A percentile compares a stretch with the other conserved stretches of the same genome.
Evolutionary conservation across 2,113 vertebrate genomes (phyloP).

Genomic region (Eulemur rufifrons): DNA sequence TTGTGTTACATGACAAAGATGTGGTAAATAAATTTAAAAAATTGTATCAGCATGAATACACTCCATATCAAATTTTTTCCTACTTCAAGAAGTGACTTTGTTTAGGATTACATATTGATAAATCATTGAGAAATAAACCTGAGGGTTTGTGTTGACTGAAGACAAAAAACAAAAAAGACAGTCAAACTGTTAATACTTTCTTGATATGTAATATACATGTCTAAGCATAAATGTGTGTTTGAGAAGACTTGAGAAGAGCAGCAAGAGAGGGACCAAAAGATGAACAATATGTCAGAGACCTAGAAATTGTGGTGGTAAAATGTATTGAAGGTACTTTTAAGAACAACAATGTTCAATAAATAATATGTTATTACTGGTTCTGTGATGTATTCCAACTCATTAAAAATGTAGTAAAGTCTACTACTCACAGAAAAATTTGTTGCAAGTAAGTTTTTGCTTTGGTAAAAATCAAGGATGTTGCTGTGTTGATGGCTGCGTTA

Average conservation of each 20-base stretch:
- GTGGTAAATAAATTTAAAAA: not conserved
- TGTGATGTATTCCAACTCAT: not conserved
- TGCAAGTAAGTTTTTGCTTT: not conserved
- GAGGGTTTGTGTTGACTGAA: not conserved
- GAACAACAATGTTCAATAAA: not conserved
- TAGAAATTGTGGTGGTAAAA: not conserved
- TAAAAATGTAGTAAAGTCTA: not conserved
- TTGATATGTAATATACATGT: not conserved
- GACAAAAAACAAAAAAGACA: not conserved
- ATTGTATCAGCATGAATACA: not conserved
- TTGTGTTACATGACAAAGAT: not conserved
- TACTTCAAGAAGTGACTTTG: not conserved
- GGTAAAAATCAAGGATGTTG: not conserved
- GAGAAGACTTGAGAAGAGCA: not conserved
- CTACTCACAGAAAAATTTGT: not conserved
- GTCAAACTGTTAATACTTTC: not conserved
- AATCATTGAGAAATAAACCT: not conserved
- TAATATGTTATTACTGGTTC: not conserved
- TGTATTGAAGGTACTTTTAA: not conserved
- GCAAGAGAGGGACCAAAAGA: accelerated
- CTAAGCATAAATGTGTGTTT: not conserved
- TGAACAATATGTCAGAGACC: accelerated
- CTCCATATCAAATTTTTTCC: not conserved
- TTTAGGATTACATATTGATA: not conserved
- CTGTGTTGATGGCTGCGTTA: not conserved